phyloP scores from a whole-genome alignment of 2,113 vertebrate genomes.

The Aphyosemion australe region DNA sequence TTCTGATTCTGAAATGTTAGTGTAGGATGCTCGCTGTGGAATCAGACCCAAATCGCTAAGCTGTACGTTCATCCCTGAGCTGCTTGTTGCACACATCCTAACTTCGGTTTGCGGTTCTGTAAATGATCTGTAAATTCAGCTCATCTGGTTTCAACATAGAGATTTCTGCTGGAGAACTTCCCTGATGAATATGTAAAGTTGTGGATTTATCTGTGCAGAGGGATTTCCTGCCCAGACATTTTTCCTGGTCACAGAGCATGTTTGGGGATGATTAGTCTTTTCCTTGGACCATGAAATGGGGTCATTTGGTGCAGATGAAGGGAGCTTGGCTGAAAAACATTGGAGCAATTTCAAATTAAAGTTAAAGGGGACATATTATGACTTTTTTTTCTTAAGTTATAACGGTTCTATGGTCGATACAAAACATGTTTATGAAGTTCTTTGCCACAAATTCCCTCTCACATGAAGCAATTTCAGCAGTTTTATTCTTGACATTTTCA shows the following conservation, averaged over 20 bases:
- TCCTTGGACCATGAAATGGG: conserved; percentile 52
- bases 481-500: too few relatives aligned
- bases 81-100: conserved; percentile 10
- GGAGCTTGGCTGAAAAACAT: conserved; percentile 35
- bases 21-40: neutral
- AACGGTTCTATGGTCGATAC: too few relatives aligned
- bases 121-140: conserved; percentile 26
- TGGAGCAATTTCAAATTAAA: conserved; percentile 39
- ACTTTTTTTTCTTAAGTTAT: too few relatives aligned
- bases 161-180: conserved; percentile 19
- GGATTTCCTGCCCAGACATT: conserved; percentile 64
- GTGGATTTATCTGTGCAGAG: conserved; percentile 52
- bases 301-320: conserved; percentile 46
- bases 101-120: conserved; percentile 12
- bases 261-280: conserved; percentile 62
- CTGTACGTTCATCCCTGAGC: neutral
- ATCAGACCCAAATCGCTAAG: neutral
- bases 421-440: too few relatives aligned
- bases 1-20: too few relatives aligned
- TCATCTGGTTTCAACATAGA: conserved; percentile 29
- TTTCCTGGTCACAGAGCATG: conserved; percentile 61
- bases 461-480: too few relatives aligned
- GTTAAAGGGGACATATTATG: conserved; percentile 10
- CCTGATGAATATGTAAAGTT: conserved; percentile 55
- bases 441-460: too few relatives aligned